Percentiles rank a stretch among this genome's conserved stretches.
These are phyloP conservation scores for Plodia interpunctella DNA, from an alignment of 1,140 invertebrate genomes.

Conservation along the genomic window DNA sequence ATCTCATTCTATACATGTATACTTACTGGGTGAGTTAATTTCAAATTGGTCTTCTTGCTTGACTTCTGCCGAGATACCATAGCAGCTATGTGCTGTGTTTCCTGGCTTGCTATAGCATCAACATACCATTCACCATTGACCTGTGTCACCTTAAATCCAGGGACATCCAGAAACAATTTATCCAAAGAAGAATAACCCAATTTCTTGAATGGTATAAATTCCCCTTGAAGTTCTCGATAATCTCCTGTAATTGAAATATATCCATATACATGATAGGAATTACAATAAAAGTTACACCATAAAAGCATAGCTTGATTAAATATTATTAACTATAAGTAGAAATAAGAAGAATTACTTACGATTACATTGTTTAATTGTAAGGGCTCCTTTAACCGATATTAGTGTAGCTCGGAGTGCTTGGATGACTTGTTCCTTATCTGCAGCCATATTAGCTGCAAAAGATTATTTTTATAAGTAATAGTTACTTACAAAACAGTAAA, in stretches of 20 bases:
- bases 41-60: constrained; percentile 53
- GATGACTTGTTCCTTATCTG: constrained; percentile 69
- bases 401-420: constrained; percentile 67
- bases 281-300: too few species aligned
- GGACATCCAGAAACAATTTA: constrained; percentile 75
- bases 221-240: constrained; percentile 77
- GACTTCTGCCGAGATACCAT: constrained; percentile 79
- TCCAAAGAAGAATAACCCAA: constrained; percentile 77
- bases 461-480: constrained; percentile 9
- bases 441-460: constrained; percentile 37
- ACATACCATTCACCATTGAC: constrained; percentile 73
- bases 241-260: constrained; percentile 54
- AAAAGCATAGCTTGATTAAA: too few species aligned
- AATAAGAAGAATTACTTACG: too few species aligned
- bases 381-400: constrained; percentile 70
- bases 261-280: too few species aligned
- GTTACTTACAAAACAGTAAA: too few species aligned
- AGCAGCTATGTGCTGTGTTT: constrained; percentile 78
- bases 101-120: constrained; percentile 74
- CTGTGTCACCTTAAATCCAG: constrained; percentile 69
- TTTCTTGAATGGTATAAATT: constrained; percentile 78
- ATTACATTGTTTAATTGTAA: constrained; percentile 71
- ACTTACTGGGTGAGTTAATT: constrained; percentile 63
- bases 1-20: neutral
- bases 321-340: too few species aligned